phyloP scores from a whole-genome alignment of 2,113 vertebrate genomes.

The Choloepus hoffmanni region DNA sequence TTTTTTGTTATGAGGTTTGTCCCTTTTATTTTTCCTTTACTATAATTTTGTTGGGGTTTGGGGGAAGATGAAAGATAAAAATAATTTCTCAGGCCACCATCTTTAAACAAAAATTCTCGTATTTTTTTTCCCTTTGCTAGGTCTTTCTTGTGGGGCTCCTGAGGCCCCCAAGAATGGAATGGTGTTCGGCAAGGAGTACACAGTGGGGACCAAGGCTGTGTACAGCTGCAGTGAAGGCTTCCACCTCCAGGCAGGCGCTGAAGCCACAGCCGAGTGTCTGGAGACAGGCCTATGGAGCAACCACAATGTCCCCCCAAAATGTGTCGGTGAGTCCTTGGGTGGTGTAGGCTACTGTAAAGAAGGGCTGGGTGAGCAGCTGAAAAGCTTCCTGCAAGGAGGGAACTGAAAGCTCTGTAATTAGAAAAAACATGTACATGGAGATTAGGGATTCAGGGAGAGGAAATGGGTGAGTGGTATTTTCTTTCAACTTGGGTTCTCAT shows the following conservation, averaged over 20 bases:
- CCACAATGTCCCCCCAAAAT: constrained; percentile 91
- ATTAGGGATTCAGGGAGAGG: neutral
- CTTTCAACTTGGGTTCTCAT: neutral
- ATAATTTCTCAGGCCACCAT: neutral
- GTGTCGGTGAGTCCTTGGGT: constrained; percentile 90
- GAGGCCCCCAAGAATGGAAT: constrained; percentile 93
- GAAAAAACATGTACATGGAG: neutral
- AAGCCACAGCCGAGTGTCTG: constrained; percentile 90
- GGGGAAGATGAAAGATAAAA: neutral
- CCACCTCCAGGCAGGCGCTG: constrained; percentile 87
- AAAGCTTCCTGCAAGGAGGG: neutral
- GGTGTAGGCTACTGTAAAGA: neutral
- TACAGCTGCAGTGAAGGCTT: constrained; percentile 96
- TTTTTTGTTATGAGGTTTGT: neutral
- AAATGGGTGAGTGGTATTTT: neutral
- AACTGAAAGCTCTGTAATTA: neutral
- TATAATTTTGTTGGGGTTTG: neutral
- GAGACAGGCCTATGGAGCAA: constrained; percentile 95
- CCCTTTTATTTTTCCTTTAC: neutral
- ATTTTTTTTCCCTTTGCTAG: constrained; percentile 81
- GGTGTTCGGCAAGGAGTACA: constrained; percentile 95
- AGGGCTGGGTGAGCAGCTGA: neutral
- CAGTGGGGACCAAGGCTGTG: constrained; percentile 92
- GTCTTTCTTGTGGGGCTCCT: constrained; percentile 96
- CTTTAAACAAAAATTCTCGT: neutral